These are phyloP conservation scores for Gadus chalcogrammus DNA, from an alignment of 2,113 vertebrate species.

Conservation along the genomic window DNA sequence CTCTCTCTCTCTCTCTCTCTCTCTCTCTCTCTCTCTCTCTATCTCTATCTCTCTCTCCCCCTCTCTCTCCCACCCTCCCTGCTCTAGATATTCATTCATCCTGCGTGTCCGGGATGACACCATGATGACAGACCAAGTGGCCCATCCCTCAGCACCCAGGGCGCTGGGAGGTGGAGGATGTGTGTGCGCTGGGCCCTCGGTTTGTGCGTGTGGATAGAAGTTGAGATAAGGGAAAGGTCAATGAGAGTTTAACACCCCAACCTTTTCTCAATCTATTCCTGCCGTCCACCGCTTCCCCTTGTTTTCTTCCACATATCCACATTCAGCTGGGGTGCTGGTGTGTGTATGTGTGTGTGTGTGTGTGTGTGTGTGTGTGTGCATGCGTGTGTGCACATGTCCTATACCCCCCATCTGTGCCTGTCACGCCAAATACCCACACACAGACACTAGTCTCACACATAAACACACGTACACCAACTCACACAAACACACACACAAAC, in stretches of 20 bases:
- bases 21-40: background rate
- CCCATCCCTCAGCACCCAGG: conserved; percentile 49
- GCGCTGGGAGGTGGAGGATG: background rate
- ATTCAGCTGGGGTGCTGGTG: conserved; percentile 43
- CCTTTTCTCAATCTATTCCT: conserved; percentile 20
- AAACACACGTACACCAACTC: background rate
- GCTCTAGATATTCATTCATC: conserved; percentile 45
- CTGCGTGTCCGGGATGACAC: conserved; percentile 47
- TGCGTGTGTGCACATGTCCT: conserved; percentile 33
- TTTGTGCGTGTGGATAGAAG: conserved; percentile 11
- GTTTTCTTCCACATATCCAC: conserved; percentile 29
- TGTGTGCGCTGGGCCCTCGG: conserved; percentile 8
- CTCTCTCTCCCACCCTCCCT: conserved; percentile 3
- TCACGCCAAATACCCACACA: conserved; percentile 1
- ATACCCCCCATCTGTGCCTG: conserved; percentile 37
- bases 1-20: too few relatives aligned
- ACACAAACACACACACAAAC: background rate
- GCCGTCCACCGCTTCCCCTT: conserved; percentile 31
- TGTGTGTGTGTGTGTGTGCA: conserved; percentile 3
- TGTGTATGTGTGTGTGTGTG: conserved; percentile 19
- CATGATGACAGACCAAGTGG: conserved; percentile 54
- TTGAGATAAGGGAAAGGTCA: conserved; percentile 43
- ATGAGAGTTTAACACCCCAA: conserved; percentile 31
- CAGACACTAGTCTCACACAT: conserved; percentile 13
- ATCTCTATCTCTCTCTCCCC: background rate